Conservation (phyloP, 2,888 invertebrate genomes). For the Drosophila prostipennis region DNA sequence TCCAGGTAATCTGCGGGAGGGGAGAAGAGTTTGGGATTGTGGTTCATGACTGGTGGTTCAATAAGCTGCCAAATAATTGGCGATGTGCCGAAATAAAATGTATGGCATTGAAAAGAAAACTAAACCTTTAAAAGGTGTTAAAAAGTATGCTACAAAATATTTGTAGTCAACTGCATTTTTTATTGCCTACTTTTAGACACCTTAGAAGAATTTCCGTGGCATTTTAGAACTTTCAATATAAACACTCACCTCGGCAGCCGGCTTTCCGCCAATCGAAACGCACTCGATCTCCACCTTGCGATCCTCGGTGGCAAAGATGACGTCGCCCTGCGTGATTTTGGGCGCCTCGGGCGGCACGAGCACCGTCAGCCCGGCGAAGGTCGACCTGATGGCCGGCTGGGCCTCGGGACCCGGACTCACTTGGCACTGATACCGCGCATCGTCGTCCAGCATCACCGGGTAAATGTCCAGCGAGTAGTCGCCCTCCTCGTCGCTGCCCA, state of each 20-base stretch:
- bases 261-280: constrained; percentile 95
- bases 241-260: constrained; percentile 93
- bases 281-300: constrained; percentile 95
- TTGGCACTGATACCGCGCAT: constrained; percentile 97
- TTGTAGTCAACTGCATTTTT: neutral
- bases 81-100: too few species aligned
- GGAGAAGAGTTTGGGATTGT: neutral
- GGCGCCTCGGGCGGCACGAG: constrained; percentile 96
- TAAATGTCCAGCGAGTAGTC: constrained; percentile 96
- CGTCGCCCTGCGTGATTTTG: constrained; percentile 93
- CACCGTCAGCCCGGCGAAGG: constrained; percentile 93
- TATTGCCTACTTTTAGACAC: neutral
- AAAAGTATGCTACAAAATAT: too few species aligned
- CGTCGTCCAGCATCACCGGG: constrained; percentile 95
- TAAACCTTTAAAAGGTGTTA: too few species aligned
- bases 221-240: too few species aligned
- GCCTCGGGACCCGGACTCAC: constrained; percentile 92
- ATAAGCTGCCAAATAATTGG: constrained; percentile 12
- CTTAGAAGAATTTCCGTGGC: too few species aligned
- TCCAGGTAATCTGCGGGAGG: constrained; percentile 92
- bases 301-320: constrained; percentile 94
- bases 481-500: constrained; percentile 96
- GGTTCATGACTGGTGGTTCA: constrained; percentile 18
- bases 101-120: too few species aligned
- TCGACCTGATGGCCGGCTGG: constrained; percentile 92